Conservation (phyloP, 2,888 invertebrate species). For the Diaphora mendica region DNA sequence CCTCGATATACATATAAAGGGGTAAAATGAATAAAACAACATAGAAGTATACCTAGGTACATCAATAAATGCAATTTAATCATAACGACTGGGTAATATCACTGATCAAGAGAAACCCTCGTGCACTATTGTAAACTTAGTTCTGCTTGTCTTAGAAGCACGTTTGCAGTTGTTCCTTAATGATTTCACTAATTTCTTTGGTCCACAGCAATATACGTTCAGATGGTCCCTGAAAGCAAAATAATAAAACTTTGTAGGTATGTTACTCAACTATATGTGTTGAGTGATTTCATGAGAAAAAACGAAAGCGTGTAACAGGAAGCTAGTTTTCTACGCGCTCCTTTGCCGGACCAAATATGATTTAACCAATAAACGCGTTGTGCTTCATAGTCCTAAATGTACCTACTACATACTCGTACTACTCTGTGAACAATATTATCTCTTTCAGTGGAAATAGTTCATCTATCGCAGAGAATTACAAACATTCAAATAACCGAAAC, state of each 20-base stretch:
- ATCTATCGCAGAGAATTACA: no score
- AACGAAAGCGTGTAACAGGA: neutral
- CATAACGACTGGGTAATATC: slow-evolving; percentile 33
- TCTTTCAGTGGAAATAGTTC: no score
- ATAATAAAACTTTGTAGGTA: neutral
- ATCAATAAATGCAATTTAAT: slow-evolving; percentile 44
- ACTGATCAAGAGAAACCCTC: slow-evolving; percentile 75
- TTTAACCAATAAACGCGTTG: no score
- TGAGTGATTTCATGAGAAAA: no score
- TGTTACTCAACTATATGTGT: no score
- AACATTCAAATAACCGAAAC: no score
- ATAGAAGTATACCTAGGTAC: slow-evolving; percentile 10
- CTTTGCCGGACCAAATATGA: no score
- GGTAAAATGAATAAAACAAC: neutral
- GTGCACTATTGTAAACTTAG: slow-evolving; percentile 77
- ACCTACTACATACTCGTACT: no score
- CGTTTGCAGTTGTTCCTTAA: slow-evolving; percentile 72
- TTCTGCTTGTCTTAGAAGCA: slow-evolving; percentile 68
- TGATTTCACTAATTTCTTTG: slow-evolving; percentile 81
- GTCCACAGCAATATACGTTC: slow-evolving; percentile 81
- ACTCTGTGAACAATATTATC: no score
- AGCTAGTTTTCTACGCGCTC: neutral
- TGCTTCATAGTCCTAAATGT: no score
- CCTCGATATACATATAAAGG: neutral
- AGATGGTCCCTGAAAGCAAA: slow-evolving; percentile 70